Conservation (phyloP, 1,140 invertebrate genomes). For the Atta texana region DNA sequence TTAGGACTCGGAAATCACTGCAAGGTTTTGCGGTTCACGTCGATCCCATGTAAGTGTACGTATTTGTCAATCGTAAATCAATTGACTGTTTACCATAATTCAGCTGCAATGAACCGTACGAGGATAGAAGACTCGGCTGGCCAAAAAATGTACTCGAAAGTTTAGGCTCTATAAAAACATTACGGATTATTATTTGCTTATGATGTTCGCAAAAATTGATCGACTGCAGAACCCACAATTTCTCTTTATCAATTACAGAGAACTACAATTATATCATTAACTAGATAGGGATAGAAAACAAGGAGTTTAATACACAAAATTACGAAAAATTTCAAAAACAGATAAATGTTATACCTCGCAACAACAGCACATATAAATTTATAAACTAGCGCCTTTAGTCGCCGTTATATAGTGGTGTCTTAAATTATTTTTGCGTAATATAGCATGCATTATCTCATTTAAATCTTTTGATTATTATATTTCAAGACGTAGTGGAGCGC, state of each 20-base stretch:
- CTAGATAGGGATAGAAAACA: slow-evolving; percentile 72
- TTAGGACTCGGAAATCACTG: slow-evolving; percentile 76
- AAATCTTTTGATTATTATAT: slow-evolving; percentile 44
- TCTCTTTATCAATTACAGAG: slow-evolving; percentile 71
- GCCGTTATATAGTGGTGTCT: slow-evolving; percentile 67
- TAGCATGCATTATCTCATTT: slow-evolving; percentile 76
- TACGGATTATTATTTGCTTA: slow-evolving; percentile 77
- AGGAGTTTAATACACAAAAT: slow-evolving; percentile 76
- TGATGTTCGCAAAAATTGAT: slow-evolving; percentile 70
- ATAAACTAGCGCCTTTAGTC: slow-evolving; percentile 71
- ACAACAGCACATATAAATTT: slow-evolving; percentile 81
- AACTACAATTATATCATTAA: slow-evolving; percentile 75
- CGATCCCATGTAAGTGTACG: slow-evolving; percentile 76
- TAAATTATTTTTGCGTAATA: slow-evolving; percentile 75
- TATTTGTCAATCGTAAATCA: slow-evolving; percentile 77
- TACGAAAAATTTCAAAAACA: slow-evolving; percentile 76
- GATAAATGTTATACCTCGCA: slow-evolving; percentile 76
- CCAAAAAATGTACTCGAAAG: slow-evolving; percentile 77
- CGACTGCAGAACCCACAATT: slow-evolving; percentile 71
- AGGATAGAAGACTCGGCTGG: slow-evolving; percentile 77
- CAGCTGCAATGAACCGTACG: slow-evolving; percentile 80
- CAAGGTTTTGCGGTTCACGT: slow-evolving; percentile 75
- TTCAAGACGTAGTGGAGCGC: slow-evolving; percentile 65
- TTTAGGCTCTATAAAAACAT: slow-evolving; percentile 78
- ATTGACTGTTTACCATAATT: slow-evolving; percentile 80